Evolutionary conservation across 1,140 invertebrate genomes (phyloP), one percentile per base, ranked within the genome.

Genomic region (Maconellicoccus hirsutus): DNA sequence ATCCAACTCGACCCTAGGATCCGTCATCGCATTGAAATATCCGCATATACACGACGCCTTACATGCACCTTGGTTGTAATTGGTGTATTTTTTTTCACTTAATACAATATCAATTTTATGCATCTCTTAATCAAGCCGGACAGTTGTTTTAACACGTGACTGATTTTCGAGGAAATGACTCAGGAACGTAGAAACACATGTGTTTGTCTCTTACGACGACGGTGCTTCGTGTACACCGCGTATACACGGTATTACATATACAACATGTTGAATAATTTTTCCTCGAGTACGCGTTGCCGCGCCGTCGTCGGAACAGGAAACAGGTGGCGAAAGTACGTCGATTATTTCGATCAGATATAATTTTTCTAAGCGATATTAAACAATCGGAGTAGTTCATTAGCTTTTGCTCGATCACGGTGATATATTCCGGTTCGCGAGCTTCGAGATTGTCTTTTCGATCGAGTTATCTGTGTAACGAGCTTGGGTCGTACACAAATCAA

Each of bases 141-240:
- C 61, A 66, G 61, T 66, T 66, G 61, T 66, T 66, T 66, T 66
- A 66, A 66, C 61, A 66, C 61, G 61, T 66, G 61, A 66, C 22
- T 66, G 61, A 66, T 66, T 66, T 66, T 66, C 16, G 61, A 66
- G 61, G 61, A 66, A 66, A 66, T 66, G 61, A 66, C 19, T 25
- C 19, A 4, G n/a, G n/a, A n/a, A n/a, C 21, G 8, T 10, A 66
- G 6, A 23, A 66, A 66, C 61, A 66, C 25, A 66, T 66, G 61
- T 12, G 25, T 3, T 3, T 26, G 42, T 19, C 12, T 52, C 33
- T 19, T 16, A 8, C n/a, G 59, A 61, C 7, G 7, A 61, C 59
- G 7, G 21, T 19, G 59, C 4, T 19, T 6, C 16, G 14, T 61
- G n/a, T 61, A 38, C 33, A 14, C 6, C 33, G 33, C 14, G 14